Evolutionary conservation across 2,888 invertebrate species (phyloP).

Genomic region (Trichogramma dendrolimi): DNA sequence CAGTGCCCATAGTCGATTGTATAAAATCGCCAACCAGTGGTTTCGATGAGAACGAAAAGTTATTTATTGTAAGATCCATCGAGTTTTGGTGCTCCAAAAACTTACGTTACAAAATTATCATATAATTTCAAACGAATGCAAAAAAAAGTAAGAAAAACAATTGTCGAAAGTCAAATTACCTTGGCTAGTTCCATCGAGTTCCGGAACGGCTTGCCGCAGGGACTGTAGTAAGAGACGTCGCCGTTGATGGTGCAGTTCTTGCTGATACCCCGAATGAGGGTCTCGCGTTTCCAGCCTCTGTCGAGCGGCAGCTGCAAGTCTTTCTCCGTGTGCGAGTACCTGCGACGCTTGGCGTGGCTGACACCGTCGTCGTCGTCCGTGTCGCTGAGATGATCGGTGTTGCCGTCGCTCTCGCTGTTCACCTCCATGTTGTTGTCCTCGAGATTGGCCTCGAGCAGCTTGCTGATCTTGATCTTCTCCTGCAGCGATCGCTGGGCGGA

Average conservation of each 20-base stretch:
- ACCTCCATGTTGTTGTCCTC: constrained; percentile 52
- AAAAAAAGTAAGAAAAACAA: neutral
- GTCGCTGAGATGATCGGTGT: constrained; percentile 48
- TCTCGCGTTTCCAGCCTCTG: constrained; percentile 87
- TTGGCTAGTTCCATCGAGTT: constrained; percentile 60
- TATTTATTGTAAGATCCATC: constrained; percentile 70
- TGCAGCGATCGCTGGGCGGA: constrained; percentile 48
- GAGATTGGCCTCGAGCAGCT: constrained; percentile 48
- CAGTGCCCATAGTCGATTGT: constrained; percentile 64
- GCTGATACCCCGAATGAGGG: constrained; percentile 81
- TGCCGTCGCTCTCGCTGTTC: constrained; percentile 50
- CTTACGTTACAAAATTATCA: constrained; percentile 30
- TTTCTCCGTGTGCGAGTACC: constrained; percentile 47
- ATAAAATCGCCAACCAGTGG: constrained; percentile 87
- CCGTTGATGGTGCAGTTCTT: constrained; percentile 83
- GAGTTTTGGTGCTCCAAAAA: constrained; percentile 49
- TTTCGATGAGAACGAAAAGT: constrained; percentile 89
- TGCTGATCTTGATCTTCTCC: constrained; percentile 51
- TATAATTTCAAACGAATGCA: neutral
- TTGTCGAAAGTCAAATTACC: constrained; percentile 39
- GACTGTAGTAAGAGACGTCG: constrained; percentile 84
- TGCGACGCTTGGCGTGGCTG: constrained; percentile 46
- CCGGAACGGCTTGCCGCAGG: constrained; percentile 62
- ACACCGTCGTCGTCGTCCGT: constrained; percentile 49
- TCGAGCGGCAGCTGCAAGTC: constrained; percentile 48